A percentile compares a stretch with the other conserved stretches of the same genome.
These are phyloP conservation scores for Agriotes lineatus DNA, from an alignment of 2,888 invertebrate species.

Conservation along the genomic window DNA sequence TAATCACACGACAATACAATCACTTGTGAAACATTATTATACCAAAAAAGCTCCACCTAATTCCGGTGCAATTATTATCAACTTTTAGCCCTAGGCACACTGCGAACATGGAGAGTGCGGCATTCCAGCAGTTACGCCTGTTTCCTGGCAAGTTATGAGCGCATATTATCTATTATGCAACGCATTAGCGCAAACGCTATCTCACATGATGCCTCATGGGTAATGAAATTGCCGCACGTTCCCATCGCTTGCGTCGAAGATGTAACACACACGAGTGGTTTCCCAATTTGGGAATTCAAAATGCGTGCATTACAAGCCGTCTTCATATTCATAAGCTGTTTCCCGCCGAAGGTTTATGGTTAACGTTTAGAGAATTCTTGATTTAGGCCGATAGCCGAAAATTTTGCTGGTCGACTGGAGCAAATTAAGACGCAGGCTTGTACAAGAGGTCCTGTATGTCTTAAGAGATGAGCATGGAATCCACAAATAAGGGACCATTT, in stretches of 20 bases:
- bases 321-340: slow-evolving; percentile 19
- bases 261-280: background rate
- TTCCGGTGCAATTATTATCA: no score
- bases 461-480: no score
- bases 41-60: no score
- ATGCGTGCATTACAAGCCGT: slow-evolving; percentile 2
- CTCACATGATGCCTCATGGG: slow-evolving; percentile 22
- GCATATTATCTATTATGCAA: slow-evolving; percentile 17
- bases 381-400: background rate
- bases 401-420: no score
- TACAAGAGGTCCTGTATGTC: background rate
- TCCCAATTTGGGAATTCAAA: slow-evolving; percentile 19
- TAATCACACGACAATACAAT: no score
- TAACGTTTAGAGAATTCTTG: slow-evolving; percentile 11
- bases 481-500: no score
- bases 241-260: slow-evolving; percentile 5
- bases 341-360: slow-evolving; percentile 4
- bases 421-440: no score
- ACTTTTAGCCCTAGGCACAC: background rate
- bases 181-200: background rate
- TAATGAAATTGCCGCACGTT: slow-evolving; percentile 19
- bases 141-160: slow-evolving; percentile 20
- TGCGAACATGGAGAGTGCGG: background rate
- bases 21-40: no score
- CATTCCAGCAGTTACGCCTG: slow-evolving; percentile 11